Evolutionary conservation across 2,113 vertebrate species (phyloP), one percentile per base, ranked within the genome.

Genomic region (Pterocles orientalis): DNA sequence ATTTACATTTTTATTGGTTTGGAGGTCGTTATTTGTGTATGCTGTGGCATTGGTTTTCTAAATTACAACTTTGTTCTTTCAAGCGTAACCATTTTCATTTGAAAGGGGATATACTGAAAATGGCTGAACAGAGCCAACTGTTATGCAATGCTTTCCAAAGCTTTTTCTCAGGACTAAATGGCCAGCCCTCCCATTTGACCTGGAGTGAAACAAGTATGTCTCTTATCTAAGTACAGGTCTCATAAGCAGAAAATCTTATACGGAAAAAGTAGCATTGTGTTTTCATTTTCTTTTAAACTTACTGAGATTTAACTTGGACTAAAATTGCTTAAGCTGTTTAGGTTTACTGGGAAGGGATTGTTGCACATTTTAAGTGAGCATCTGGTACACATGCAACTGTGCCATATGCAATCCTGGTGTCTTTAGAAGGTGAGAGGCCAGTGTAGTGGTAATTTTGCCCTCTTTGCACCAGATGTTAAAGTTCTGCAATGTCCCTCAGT

Each of bases 1-100:
- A 96, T 97, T 98, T 97, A 97, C 96, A 98, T 98, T 97, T 98
- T 97, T 97, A 97, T 97, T 91, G 86, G 69, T 51, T 97, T 96
- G 31, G 45, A 92, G 10, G 10, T 92, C 79, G 95, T 96, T 91
- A 88, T 89, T 97, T 96, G 85, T 94, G 81, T 88, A 91, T 79
- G 57, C 64, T 72, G 51, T 92, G 93, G 79, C 76, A 78, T 71
- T 94, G 56, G 5, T 87, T 97, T 95, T 86, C 78, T 96, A 88
- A 97, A 96, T 96, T 97, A 76, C 82, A 94, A 69, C 82, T 97
- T 78, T 96, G 90, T 94, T 95, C 94, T 97, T 95, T 97, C 96
- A 97, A 92, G 96, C 95, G 89, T 92, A 92, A 64, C 91, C 85
- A 77, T 97, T 95, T 97, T 97, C 93, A 97, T 97, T 97, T 97